Base-by-base conservation (phyloP, 1,140 invertebrate genomes). In the Habropoda laboriosa region DNA sequence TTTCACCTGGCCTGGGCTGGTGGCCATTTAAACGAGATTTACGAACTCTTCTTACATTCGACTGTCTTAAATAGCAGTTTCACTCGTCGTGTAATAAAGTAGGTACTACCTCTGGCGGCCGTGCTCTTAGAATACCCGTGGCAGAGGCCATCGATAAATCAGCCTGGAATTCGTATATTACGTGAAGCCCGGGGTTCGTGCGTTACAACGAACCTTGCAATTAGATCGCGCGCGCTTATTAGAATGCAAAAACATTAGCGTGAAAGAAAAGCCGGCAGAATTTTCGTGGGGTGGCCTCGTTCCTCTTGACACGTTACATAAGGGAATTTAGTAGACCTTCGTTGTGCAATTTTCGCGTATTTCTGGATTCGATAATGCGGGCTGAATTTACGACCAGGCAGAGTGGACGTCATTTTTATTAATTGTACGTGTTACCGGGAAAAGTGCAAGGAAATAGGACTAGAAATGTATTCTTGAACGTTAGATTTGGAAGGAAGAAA, bases 131-230 rank as follows among this genome's bases (percentile, higher is more conserved):
- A 86, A 86, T 86, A 86, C 79, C 68, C 68, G 80, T 74, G 58
- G 83, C 79, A 81, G 64, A 75, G 83, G 79, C 70, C 70, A 86
- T 82, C 84, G 84, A 85, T 86, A 85, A 86, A 85, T 86, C 83
- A 85, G 71, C 45, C 58, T 74, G 79, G 79, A 85, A 86, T 86
- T 86, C 83, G 79, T 77, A 81, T 85, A 86, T 86, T 86, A 86
- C 85, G 79, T 71, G 73, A 86, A 75, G 63, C 58, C 70, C 27
- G 42, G 24, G 24, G 61, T 81, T 79, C 74, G 74, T 55, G 79
- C 73, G 74, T 85, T 74, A 66, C 79, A 79, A 66, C 79, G 71
- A 70, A 67, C 74, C 42, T 35, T 61, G 74, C 83, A 85, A 86
- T 86, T 86, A 85, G 76, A 81, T 79, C 74, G 83, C 51, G 83